Base-by-base conservation (phyloP, 64 coral and sea anemone species). In the Hydrozoanthus tunicans region DNA sequence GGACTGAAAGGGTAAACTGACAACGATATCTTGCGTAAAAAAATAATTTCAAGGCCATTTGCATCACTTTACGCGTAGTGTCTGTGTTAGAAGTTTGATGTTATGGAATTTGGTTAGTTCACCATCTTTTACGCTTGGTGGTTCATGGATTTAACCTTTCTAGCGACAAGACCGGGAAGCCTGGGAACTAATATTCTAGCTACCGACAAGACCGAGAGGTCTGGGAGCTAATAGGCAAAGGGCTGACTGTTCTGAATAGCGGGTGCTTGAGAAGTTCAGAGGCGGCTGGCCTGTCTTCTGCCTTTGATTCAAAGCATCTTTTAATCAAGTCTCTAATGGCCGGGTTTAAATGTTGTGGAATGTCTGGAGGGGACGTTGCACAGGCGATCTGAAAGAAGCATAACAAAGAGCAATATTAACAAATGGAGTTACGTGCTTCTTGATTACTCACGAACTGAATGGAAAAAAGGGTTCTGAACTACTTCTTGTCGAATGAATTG, bases 281-380 rank as follows among this genome's bases (percentile, higher is more conserved):
- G 7, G 96, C 96, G 4, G 94, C 55, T 2, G 94, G 79, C 27
- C 96, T 82, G 12, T 98, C 96, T 1, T 98, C 81, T 64, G 84
- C 89, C 79, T 98, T 94, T 20, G 75, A 59, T 62, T 98, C 96
- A 25, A 98, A 86, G 72, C 96, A 98, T 89, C 96, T 92, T 7
- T 93, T 78, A 5, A 98, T 17, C 13, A 98, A 72, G 56, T 98
- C 96, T 92, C 85, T 78, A 67, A 98, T 76, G 11, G 89, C 96
- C 90, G 96, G 96, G 55, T 98, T 95, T 9, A 98, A 57, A 73
- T 91, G 32, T 3, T 94, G 91, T 5, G 96, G 96, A 56, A 98
- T 98, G 15, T 98, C 96, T 26, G 96, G 96, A 24, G 94, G 94
- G 5, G 73, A 62, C 56, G 85, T 93, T 17, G 96, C 89, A 65